phyloP scores from a whole-genome alignment of 1,140 invertebrate species.

The Drosophila baimaii region DNA sequence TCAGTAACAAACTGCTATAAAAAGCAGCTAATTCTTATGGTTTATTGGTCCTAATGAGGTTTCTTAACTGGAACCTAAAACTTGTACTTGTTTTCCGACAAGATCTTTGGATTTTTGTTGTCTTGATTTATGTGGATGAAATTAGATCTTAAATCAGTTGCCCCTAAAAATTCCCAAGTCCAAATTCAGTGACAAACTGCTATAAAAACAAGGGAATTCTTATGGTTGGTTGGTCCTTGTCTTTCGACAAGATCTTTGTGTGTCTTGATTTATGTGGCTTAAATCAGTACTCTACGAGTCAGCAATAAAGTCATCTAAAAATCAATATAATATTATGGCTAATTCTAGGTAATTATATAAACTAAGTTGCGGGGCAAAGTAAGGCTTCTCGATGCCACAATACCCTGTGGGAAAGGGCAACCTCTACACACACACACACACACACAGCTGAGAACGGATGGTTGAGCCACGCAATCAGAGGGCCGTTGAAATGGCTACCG shows the following conservation, averaged over 20 bases:
- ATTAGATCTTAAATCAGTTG: background rate
- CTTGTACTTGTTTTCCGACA: no score
- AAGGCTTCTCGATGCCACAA: no score
- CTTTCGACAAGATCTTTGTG: no score
- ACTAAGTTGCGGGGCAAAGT: no score
- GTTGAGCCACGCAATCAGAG: constrained; percentile 63
- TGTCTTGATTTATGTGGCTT: no score
- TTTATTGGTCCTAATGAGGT: background rate
- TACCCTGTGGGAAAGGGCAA: constrained; percentile 8
- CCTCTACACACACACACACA: no score
- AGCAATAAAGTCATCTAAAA: background rate
- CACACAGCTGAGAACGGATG: constrained; percentile 16
- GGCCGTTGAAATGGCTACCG: constrained; percentile 78
- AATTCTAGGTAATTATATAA: background rate
- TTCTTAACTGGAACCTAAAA: background rate
- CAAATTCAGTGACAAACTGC: background rate
- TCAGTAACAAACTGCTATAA: background rate
- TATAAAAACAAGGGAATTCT: no score
- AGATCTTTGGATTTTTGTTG: no score
- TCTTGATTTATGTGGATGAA: background rate
- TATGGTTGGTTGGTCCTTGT: no score
- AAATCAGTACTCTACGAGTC: background rate
- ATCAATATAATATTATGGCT: background rate
- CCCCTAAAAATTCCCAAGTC: background rate
- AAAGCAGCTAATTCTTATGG: no score